Percentiles rank a stretch among this genome's conserved stretches.
Conservation (phyloP, 2,113 vertebrate genomes). For the Poeciliopsis turrubarensis region DNA sequence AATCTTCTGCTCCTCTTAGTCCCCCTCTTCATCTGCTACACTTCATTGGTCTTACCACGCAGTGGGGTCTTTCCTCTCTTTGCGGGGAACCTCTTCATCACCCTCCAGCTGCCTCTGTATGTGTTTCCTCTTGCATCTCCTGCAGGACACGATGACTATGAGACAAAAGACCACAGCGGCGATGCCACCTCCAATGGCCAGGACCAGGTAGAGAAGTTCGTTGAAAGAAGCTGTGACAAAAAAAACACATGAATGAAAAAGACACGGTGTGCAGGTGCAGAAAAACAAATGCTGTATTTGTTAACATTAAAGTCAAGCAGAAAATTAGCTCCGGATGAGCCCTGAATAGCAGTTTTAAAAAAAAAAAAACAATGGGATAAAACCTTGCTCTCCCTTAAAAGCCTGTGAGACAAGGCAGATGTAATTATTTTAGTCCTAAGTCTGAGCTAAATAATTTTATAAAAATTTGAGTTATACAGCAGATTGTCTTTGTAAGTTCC, state of each 20-base stretch:
- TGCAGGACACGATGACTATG: slow-evolving; percentile 71
- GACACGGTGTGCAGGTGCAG: not conserved
- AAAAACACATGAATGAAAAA: not conserved
- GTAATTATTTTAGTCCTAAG: not conserved
- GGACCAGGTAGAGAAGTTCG: slow-evolving; percentile 85
- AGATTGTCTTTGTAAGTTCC: not conserved
- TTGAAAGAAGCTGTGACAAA: slow-evolving; percentile 84
- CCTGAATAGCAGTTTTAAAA: not conserved
- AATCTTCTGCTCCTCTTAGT: slow-evolving; percentile 34
- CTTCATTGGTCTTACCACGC: slow-evolving; percentile 82
- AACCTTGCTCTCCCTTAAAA: not conserved
- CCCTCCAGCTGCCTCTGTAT: slow-evolving; percentile 34
- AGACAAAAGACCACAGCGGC: slow-evolving; percentile 81
- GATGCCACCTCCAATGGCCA: slow-evolving; percentile 85
- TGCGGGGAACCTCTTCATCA: slow-evolving; percentile 67
- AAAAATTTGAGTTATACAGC: not conserved
- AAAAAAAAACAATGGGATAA: not conserved
- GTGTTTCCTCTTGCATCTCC: slow-evolving; percentile 73
- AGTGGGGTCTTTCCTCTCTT: slow-evolving; percentile 75
- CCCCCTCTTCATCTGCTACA: slow-evolving; percentile 14
- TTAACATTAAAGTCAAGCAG: not conserved
- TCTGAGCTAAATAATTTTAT: not conserved
- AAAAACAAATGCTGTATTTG: not conserved
- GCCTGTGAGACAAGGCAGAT: not conserved
- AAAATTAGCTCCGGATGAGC: not conserved